phyloP scores from a whole-genome alignment of 2,797 vertebrate species.

The Helarctos malayanus region DNA sequence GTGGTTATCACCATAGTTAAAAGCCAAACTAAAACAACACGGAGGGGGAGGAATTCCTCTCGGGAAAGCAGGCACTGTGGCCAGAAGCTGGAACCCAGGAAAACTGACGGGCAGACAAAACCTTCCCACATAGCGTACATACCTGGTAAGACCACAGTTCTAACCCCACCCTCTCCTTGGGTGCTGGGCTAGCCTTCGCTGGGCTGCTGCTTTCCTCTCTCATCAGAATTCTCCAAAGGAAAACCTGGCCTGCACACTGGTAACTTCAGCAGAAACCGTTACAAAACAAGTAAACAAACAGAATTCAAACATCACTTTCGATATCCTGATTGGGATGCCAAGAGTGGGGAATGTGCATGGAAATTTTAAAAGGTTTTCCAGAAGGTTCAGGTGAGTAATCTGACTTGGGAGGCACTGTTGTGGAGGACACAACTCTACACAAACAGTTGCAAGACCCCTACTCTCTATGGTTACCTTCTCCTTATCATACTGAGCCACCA shows the following conservation, averaged over 20 bases:
- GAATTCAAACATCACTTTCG: not conserved
- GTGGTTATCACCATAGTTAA: not conserved
- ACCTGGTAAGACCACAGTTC: not conserved
- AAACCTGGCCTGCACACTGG: not conserved
- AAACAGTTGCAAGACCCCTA: not conserved
- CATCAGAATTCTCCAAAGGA: not conserved
- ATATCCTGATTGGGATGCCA: not conserved
- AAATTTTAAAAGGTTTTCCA: not conserved
- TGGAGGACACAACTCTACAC: not conserved
- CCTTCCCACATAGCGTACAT: not conserved
- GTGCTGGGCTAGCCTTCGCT: no score
- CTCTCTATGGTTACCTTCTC: not conserved
- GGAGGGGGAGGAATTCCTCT: not conserved
- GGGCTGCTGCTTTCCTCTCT: not conserved
- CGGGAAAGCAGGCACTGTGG: not conserved
- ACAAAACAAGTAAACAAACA: not conserved
- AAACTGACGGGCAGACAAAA: not conserved
- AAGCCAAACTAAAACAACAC: not conserved
- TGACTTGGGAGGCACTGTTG: not conserved
- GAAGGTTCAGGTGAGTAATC: not conserved
- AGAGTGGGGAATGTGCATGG: not conserved
- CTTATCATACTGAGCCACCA: not conserved
- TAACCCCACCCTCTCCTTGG: not conserved
- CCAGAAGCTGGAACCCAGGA: not conserved
- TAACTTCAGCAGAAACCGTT: not conserved